Percentiles rank a stretch among this genome's conserved stretches.
These are phyloP conservation scores for Catocala nupta DNA, from an alignment of 2,888 invertebrate genomes.

Conservation along the genomic window DNA sequence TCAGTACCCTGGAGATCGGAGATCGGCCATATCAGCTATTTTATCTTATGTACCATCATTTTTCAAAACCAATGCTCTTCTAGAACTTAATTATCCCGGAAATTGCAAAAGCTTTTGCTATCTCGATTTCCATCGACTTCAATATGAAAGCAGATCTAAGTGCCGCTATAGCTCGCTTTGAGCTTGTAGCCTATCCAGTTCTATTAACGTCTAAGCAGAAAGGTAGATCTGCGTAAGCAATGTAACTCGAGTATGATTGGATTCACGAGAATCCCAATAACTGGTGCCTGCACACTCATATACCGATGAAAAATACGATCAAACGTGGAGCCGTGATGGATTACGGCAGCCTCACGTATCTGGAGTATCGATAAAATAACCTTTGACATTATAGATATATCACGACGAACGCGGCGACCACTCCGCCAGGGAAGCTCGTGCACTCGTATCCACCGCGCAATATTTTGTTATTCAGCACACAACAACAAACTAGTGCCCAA, in stretches of 20 bases:
- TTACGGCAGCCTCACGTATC: slow-evolving; percentile 42
- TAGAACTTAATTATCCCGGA: slow-evolving; percentile 58
- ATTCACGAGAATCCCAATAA: slow-evolving; percentile 40
- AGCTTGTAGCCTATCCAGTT: slow-evolving; percentile 29
- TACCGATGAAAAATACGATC: slow-evolving; percentile 42
- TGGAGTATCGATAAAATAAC: slow-evolving; percentile 47
- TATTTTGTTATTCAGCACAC: slow-evolving; percentile 72
- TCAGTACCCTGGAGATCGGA: slow-evolving; percentile 31
- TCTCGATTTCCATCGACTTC: slow-evolving; percentile 48
- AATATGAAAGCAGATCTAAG: slow-evolving; percentile 51
- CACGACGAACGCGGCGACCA: slow-evolving; percentile 15
- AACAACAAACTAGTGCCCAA: slow-evolving; percentile 65
- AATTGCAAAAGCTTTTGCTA: slow-evolving; percentile 57
- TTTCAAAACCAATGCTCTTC: slow-evolving; percentile 55
- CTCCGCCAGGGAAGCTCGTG: slow-evolving; percentile 18
- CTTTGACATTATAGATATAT: slow-evolving; percentile 49
- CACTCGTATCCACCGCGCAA: slow-evolving; percentile 29
- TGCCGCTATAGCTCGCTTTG: slow-evolving; percentile 22
- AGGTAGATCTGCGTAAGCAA: slow-evolving; percentile 29
- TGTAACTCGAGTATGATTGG: slow-evolving; percentile 39
- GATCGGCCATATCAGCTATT: slow-evolving; percentile 46
- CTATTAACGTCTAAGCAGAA: slow-evolving; percentile 34
- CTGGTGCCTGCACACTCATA: slow-evolving; percentile 35
- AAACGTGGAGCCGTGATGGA: slow-evolving; percentile 50
- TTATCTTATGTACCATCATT: slow-evolving; percentile 47